Conservation (phyloP, 2,888 invertebrate species). For the Geotrupes spiniger region DNA sequence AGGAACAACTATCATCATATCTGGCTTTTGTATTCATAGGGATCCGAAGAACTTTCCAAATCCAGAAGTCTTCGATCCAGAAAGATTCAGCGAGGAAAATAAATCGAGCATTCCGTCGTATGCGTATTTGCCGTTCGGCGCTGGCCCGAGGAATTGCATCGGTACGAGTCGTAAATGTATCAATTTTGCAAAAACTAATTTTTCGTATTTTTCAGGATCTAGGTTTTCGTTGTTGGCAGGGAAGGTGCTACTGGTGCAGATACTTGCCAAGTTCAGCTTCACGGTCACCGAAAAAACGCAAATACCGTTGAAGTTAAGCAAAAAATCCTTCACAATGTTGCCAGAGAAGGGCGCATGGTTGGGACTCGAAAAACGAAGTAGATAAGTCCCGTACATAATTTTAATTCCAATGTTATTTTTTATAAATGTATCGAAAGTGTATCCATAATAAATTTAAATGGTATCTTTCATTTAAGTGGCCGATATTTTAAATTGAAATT, state of each 20-base stretch:
- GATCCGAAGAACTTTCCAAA: slow-evolving; percentile 57
- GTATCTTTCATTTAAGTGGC: too few species aligned
- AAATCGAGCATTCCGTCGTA: slow-evolving; percentile 52
- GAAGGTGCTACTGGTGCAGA: slow-evolving; percentile 32
- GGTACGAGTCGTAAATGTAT: slow-evolving; percentile 48
- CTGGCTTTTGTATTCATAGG: slow-evolving; percentile 54
- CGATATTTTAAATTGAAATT: too few species aligned
- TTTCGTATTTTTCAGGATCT: too few species aligned
- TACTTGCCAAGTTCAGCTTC: slow-evolving; percentile 35
- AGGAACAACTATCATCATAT: slow-evolving; percentile 52
- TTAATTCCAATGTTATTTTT: too few species aligned
- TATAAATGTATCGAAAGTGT: too few species aligned
- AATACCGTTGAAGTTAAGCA: slow-evolving; percentile 32
- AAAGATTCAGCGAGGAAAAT: slow-evolving; percentile 55
- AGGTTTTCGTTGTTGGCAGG: too few species aligned
- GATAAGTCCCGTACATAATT: too few species aligned
- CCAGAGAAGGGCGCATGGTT: slow-evolving; percentile 27
- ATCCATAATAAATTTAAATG: too few species aligned
- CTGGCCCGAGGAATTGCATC: too few species aligned
- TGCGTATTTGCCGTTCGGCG: slow-evolving; percentile 55
- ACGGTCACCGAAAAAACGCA: too few species aligned
- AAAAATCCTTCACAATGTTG: slow-evolving; percentile 16
- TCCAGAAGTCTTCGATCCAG: slow-evolving; percentile 54
- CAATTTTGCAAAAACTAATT: too few species aligned
- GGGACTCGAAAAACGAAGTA: slow-evolving; percentile 23